phyloP scores from a whole-genome alignment of 2,797 vertebrate genomes.

The Chelon labrosus region DNA sequence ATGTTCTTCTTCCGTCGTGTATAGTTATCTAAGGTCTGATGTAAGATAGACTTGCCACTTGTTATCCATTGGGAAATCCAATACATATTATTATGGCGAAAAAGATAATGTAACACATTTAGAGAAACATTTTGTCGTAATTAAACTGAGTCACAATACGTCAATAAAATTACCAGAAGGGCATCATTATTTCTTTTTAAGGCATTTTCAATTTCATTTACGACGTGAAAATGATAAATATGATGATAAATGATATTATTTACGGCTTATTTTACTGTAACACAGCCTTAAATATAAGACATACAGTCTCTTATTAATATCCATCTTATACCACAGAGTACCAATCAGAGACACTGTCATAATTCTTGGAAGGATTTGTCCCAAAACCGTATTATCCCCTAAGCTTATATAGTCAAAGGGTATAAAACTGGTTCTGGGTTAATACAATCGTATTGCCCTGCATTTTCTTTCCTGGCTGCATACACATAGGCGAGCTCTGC shows the following conservation, averaged over 20 bases:
- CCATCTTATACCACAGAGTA: neutral
- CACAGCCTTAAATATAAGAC: neutral
- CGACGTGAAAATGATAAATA: neutral
- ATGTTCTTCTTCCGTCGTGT: too few relatives aligned
- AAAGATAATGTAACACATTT: neutral
- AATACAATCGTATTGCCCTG: constrained; percentile 24
- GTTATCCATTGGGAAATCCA: too few relatives aligned
- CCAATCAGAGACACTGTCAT: neutral
- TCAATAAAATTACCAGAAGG: neutral
- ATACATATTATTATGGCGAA: too few relatives aligned
- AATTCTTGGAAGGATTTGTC: constrained; percentile 31
- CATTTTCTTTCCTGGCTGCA: constrained; percentile 27
- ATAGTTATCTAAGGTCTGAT: neutral
- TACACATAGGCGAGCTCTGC: constrained; percentile 27
- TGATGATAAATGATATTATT: neutral
- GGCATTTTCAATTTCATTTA: neutral
- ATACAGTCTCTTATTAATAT: neutral
- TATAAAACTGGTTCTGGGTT: constrained; percentile 25
- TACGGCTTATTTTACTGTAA: neutral
- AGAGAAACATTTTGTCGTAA: neutral
- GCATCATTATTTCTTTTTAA: neutral
- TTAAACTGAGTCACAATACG: neutral
- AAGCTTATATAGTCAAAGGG: constrained; percentile 34
- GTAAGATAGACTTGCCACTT: neutral
- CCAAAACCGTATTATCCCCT: neutral